Evolutionary conservation across 2,797 vertebrate genomes (phyloP).

Genomic region (Pipistrellus pipistrellus): DNA sequence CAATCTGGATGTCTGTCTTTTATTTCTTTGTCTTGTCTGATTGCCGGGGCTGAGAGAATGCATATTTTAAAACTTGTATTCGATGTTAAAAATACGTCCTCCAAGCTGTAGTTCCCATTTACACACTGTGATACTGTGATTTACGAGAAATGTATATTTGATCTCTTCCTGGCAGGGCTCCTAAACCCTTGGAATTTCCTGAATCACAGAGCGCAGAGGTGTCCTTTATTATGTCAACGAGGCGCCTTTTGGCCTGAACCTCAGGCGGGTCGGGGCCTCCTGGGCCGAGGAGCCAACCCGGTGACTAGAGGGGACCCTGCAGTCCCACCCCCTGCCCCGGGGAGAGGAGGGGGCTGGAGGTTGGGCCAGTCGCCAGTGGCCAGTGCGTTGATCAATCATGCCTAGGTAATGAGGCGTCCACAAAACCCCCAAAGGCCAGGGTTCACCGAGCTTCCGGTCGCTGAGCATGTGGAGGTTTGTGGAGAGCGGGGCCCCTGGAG

Average conservation of each 20-base stretch:
- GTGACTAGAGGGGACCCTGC: background rate
- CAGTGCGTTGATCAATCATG: constrained; percentile 2
- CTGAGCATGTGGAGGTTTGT: background rate
- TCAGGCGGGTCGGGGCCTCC: background rate
- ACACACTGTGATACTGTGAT: background rate
- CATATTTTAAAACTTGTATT: constrained; percentile 43
- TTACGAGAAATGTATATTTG: background rate
- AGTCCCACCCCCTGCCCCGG: background rate
- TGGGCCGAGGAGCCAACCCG: background rate
- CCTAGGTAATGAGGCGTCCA: background rate
- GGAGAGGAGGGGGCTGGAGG: background rate
- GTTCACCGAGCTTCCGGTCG: background rate
- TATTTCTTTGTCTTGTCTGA: background rate
- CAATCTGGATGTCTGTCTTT: background rate
- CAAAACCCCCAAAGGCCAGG: background rate
- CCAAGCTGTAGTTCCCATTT: constrained; percentile 44
- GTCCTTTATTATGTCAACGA: constrained; percentile 55
- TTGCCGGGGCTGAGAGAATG: background rate
- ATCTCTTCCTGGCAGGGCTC: background rate
- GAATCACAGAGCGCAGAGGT: background rate
- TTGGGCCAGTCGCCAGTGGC: background rate
- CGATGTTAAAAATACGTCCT: constrained; percentile 37
- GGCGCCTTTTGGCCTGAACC: background rate
- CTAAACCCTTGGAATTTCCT: constrained; percentile 33
- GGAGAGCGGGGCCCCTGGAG: background rate